Base-by-base conservation (phyloP, 2,888 invertebrate genomes). In the Amphipoea oculea region DNA sequence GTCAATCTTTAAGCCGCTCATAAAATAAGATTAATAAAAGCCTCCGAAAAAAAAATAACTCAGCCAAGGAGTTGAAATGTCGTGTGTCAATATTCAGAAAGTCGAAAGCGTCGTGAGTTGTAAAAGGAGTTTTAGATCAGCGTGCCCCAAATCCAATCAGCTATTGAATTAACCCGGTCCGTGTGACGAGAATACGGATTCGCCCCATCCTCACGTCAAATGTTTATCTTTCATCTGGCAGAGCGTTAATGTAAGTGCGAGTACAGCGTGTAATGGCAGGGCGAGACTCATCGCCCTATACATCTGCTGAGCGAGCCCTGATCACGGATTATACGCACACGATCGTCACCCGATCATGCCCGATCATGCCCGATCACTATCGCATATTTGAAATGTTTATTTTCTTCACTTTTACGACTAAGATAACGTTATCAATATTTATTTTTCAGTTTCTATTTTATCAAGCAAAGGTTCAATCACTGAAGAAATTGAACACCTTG, bases 101-200 rank as follows among this genome's bases (percentile, higher is more conserved):
- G 76, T 82, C 81, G 81, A 74, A 80, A 76, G 40, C 70, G 90
- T 92, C 95, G 95, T 91, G 84, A 86, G 86, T 81, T 94, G 90
- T 95, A 95, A 96, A 95, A 89, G 88, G 89, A 87, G 90, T 89
- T 90, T 90, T 92, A 94, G 95, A 95, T 95, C 95, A 94, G 94
- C 94, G 94, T 94, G 94, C 93, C 96, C 96, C 96, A 96, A 97
- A 96, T 96, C 96, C 96, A 96, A 96, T 97, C 96, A 96, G 96
- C 96, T 96, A 96, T 96, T 96, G 96, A 96, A 97, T 96, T 96
- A 96, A 96, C 96, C 95, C 95, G 92, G 95, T 93, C 95, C 93
- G 95, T 96, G 96, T 96, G 96, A 96, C 96, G 95, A 92, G 96
- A 96, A 97, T 97, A 96, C 96, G 95, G 95, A 97, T 96, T 95